phyloP scores from a whole-genome alignment of 2,113 vertebrate genomes.

The Tretioscincus oriximinensis region DNA sequence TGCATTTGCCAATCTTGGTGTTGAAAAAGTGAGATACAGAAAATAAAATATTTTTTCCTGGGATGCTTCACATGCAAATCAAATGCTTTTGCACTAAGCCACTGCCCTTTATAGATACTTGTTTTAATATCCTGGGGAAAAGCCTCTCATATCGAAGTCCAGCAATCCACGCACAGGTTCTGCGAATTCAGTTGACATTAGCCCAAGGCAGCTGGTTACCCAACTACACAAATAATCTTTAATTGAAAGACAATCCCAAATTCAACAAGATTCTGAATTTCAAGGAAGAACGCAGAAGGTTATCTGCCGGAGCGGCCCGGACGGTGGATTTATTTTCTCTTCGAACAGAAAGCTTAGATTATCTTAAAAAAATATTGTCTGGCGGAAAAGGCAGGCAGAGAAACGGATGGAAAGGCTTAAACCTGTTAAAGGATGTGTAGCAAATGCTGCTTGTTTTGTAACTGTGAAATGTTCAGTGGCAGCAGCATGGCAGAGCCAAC shows the following conservation, averaged over 20 bases:
- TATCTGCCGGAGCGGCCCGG: neutral
- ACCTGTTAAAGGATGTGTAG: conserved; percentile 1
- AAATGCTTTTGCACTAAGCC: neutral
- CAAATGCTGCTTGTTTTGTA: conserved; percentile 15
- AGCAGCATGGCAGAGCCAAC: neutral
- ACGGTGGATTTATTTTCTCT: neutral
- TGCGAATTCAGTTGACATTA: neutral
- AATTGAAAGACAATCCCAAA: neutral
- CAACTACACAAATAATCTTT: neutral
- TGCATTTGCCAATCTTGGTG: no score
- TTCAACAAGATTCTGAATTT: neutral
- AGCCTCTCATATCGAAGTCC: neutral
- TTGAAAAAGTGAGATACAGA: no score
- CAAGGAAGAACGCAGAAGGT: neutral
- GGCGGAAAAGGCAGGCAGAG: neutral
- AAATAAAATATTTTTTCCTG: no score
- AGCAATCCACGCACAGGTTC: neutral
- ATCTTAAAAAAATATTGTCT: neutral
- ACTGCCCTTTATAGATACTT: neutral
- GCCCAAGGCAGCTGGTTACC: neutral
- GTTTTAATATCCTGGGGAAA: neutral
- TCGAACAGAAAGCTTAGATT: neutral
- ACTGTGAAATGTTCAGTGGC: conserved; percentile 3
- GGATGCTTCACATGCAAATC: neutral
- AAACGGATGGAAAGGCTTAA: neutral